Conservation (phyloP, 2,113 vertebrate genomes). For the Vulpes ferrilata region DNA sequence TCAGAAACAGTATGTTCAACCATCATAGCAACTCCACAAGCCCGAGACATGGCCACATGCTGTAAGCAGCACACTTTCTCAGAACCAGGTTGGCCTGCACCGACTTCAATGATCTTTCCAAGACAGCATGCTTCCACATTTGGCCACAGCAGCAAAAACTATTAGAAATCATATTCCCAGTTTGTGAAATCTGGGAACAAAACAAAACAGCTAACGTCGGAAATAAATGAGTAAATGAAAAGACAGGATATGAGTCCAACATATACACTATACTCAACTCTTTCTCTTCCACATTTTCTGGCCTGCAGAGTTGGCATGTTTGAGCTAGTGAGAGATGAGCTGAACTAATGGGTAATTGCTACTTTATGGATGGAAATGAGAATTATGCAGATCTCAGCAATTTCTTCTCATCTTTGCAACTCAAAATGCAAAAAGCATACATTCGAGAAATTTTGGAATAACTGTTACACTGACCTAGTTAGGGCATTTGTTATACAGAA, state of each 20-base stretch:
- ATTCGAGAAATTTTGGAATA: slow-evolving; percentile 39
- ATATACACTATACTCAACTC: neutral
- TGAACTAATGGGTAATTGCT: slow-evolving; percentile 81
- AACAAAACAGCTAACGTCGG: slow-evolving; percentile 29
- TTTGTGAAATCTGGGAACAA: slow-evolving; percentile 20
- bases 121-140: neutral
- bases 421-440: slow-evolving; percentile 68
- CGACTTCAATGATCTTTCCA: neutral
- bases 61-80: neutral
- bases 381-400: slow-evolving; percentile 75
- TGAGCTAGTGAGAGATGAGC: slow-evolving; percentile 65
- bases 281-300: slow-evolving; percentile 10
- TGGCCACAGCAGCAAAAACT: neutral
- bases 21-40: neutral
- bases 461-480: slow-evolving; percentile 59
- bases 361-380: slow-evolving; percentile 77
- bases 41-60: neutral
- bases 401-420: slow-evolving; percentile 67
- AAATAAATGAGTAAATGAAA: slow-evolving; percentile 34
- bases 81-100: neutral
- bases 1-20: neutral
- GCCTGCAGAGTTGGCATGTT: slow-evolving; percentile 38
- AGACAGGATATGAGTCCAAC: neutral
- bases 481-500: slow-evolving; percentile 55
- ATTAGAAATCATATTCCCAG: neutral